Evolutionary conservation across 2,113 vertebrate species (phyloP).

Genomic region (Morone chrysops): DNA sequence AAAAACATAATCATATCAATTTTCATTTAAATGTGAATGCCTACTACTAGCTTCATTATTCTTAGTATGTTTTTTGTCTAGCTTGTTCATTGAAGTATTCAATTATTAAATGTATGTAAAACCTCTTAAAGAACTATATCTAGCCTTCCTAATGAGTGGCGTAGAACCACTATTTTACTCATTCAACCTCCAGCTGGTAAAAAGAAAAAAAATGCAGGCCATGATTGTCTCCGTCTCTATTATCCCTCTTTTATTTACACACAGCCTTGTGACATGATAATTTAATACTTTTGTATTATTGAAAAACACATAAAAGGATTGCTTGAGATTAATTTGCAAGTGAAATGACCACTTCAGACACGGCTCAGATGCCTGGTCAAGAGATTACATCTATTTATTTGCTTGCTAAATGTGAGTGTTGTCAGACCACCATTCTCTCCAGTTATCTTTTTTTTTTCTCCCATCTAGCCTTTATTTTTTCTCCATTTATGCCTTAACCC

Average conservation of each 20-base stretch:
- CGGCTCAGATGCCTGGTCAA: not conserved
- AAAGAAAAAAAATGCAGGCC: no score
- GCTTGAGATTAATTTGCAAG: conserved; percentile 5
- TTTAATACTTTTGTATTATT: not conserved
- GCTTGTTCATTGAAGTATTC: not conserved
- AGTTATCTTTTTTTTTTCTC: not conserved
- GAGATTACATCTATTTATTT: not conserved
- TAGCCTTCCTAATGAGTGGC: not conserved
- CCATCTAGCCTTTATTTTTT: not conserved
- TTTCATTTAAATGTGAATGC: no score
- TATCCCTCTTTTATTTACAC: no score
- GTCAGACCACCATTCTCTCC: not conserved
- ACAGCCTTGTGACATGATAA: not conserved
- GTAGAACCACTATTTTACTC: not conserved
- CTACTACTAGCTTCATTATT: no score
- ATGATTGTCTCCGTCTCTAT: no score
- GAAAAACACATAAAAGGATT: not conserved
- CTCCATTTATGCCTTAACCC: not conserved
- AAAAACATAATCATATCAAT: not conserved
- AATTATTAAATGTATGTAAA: not conserved
- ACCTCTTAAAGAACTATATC: not conserved
- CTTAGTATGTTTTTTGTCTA: not conserved
- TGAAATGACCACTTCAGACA: conserved; percentile 24
- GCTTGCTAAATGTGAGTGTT: not conserved
- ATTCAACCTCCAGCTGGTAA: not conserved